phyloP scores from a whole-genome alignment of 2,797 vertebrate species.

The Aphelocoma californica region DNA sequence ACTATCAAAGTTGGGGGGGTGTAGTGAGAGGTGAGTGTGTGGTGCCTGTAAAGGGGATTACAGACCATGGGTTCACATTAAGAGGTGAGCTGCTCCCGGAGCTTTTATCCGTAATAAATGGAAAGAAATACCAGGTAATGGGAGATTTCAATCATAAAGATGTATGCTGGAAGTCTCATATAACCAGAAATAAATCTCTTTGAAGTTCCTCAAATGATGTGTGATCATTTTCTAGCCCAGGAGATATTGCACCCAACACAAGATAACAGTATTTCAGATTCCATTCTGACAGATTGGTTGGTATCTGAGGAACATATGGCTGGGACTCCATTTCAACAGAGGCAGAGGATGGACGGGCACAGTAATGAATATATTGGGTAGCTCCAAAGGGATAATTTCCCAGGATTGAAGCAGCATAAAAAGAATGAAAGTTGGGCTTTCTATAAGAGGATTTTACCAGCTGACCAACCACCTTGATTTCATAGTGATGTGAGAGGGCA shows the following conservation, averaged over 20 bases:
- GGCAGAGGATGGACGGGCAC: not conserved
- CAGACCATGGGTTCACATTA: not conserved
- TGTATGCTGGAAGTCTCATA: constrained; percentile 46
- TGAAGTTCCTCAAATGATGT: constrained; percentile 55
- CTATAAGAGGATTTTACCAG: constrained; percentile 25
- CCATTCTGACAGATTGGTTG: constrained; percentile 32
- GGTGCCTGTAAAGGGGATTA: not conserved
- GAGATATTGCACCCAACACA: constrained; percentile 16
- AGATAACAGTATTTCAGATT: constrained; percentile 55
- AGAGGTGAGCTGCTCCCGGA: constrained; percentile 4
- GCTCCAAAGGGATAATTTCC: constrained; percentile 40
- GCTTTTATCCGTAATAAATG: constrained; percentile 54
- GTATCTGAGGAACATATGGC: constrained; percentile 42
- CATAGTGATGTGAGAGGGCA: not conserved
- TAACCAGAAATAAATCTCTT: constrained; percentile 61
- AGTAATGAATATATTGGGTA: constrained; percentile 8
- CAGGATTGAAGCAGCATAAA: constrained; percentile 11
- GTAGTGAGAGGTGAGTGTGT: not conserved
- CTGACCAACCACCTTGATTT: not conserved
- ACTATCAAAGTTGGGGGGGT: not conserved
- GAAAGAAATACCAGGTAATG: constrained; percentile 27
- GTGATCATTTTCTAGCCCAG: constrained; percentile 53
- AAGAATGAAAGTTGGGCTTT: constrained; percentile 13
- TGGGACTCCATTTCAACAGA: not conserved
- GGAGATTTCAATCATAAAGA: constrained; percentile 61